Evolutionary conservation across 2,888 invertebrate genomes (phyloP).

Genomic region (Mechanitis messenoides): DNA sequence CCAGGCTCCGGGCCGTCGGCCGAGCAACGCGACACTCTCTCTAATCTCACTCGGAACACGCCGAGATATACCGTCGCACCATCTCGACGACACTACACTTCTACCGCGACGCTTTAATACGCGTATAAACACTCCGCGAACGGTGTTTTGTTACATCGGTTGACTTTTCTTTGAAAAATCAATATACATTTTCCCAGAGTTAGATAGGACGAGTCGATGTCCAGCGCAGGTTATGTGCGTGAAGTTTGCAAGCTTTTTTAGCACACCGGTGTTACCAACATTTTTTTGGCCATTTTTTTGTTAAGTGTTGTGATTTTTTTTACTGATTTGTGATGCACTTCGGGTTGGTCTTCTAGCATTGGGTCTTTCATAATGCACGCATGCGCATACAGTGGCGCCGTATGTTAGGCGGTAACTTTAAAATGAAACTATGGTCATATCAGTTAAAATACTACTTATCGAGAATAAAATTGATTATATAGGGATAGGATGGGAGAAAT

Average conservation of each 20-base stretch:
- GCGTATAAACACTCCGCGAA: conserved; percentile 75
- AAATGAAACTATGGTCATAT: neutral
- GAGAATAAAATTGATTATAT: neutral
- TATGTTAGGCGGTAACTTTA: conserved; percentile 18
- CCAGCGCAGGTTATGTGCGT: conserved; percentile 78
- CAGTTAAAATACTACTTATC: neutral
- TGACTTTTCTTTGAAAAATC: conserved; percentile 78
- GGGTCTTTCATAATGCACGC: conserved; percentile 63
- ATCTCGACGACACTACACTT: conserved; percentile 73
- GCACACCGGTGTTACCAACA: conserved; percentile 78
- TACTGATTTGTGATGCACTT: conserved; percentile 66
- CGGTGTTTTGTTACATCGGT: conserved; percentile 77
- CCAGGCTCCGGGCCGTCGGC: conserved; percentile 72
- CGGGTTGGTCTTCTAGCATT: conserved; percentile 48
- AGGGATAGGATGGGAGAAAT: neutral
- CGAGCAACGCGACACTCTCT: conserved; percentile 73
- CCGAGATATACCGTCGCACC: conserved; percentile 72
- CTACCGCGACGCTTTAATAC: conserved; percentile 67
- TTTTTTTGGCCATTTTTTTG: conserved; percentile 76
- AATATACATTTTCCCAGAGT: conserved; percentile 78
- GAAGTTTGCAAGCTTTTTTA: conserved; percentile 79
- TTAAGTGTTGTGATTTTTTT: conserved; percentile 76
- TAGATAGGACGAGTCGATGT: conserved; percentile 77
- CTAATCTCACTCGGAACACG: conserved; percentile 72
- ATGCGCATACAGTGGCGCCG: conserved; percentile 31